Evolutionary conservation across 2,888 invertebrate genomes (phyloP).

Genomic region (Pachycephus smyrnensis): DNA sequence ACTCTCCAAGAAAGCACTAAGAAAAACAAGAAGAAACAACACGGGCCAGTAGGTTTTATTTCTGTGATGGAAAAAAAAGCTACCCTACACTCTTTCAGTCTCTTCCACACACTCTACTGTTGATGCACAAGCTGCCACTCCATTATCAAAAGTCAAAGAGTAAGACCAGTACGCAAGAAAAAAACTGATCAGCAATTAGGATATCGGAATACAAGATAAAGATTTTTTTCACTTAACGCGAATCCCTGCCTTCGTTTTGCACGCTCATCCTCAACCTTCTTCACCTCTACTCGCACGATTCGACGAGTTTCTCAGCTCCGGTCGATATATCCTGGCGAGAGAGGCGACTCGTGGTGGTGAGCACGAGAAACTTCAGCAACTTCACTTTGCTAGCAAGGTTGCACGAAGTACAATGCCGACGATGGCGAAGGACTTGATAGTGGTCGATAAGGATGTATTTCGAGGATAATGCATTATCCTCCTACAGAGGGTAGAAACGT

Average conservation of each 20-base stretch:
- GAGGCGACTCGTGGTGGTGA: slow-evolving; percentile 49
- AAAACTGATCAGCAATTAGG: background rate
- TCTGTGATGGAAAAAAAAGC: background rate
- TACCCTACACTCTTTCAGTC: background rate
- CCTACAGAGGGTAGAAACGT: background rate
- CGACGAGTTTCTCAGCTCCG: slow-evolving; percentile 37
- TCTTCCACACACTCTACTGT: background rate
- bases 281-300: background rate
- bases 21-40: background rate
- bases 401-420: background rate
- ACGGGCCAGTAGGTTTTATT: background rate
- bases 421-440: background rate
- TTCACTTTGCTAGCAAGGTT: background rate
- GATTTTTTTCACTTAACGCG: background rate
- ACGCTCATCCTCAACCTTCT: slow-evolving; percentile 1
- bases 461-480: background rate
- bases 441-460: background rate
- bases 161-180: background rate
- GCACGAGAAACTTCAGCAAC: background rate
- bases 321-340: slow-evolving; percentile 55
- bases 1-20: background rate
- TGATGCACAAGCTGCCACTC: background rate
- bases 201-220: background rate
- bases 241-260: background rate
- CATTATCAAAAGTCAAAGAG: background rate